Conservation (phyloP, 2,888 invertebrate genomes). For the Metalampra italica region DNA sequence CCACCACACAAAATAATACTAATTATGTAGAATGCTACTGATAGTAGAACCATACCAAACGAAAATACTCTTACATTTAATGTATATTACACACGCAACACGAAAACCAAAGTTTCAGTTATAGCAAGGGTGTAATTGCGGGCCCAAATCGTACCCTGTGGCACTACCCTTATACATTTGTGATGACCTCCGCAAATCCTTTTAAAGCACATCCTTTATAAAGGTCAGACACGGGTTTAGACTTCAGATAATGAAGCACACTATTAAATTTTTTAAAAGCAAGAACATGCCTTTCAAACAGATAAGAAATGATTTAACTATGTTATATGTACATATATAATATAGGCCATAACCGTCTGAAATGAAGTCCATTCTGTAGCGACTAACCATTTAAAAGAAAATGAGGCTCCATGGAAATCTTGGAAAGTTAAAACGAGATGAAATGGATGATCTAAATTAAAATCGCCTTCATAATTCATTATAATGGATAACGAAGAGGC, state of each 20-base stretch:
- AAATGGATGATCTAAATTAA: too few species aligned
- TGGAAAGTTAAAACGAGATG: background rate
- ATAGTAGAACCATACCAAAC: background rate
- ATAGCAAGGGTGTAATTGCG: background rate
- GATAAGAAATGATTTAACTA: background rate
- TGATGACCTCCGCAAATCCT: background rate
- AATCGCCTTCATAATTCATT: too few species aligned
- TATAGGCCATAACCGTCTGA: too few species aligned
- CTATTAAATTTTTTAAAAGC: background rate
- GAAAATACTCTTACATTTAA: background rate
- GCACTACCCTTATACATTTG: background rate
- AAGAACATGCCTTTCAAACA: background rate
- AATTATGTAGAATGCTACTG: background rate
- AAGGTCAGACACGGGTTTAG: background rate
- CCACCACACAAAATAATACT: background rate
- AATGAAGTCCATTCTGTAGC: background rate
- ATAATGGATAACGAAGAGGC: too few species aligned
- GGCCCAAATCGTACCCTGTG: background rate
- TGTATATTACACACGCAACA: background rate
- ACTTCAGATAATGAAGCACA: background rate
- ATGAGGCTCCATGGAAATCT: background rate
- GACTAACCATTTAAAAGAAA: background rate
- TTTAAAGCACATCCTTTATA: background rate
- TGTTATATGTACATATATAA: too few species aligned
- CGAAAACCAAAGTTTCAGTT: background rate